Conservation (phyloP, 2,888 invertebrate genomes). For the Caenorhabditis becei region DNA sequence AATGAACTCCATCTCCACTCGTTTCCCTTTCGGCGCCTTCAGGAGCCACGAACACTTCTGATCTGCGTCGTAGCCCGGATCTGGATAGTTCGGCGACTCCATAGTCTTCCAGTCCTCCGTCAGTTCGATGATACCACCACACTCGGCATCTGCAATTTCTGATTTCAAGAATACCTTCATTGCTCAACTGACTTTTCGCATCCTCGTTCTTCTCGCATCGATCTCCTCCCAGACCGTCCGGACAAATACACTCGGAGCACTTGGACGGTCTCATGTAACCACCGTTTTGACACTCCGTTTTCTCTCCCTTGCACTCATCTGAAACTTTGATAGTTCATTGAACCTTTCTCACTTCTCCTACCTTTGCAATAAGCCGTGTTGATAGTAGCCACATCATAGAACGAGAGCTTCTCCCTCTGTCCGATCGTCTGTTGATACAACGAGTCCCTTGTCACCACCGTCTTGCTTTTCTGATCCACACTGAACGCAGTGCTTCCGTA, state of each 20-base stretch:
- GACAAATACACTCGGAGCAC: conserved; percentile 78
- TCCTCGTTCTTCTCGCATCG: conserved; percentile 73
- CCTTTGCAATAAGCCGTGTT: conserved; percentile 80
- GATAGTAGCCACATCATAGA: conserved; percentile 78
- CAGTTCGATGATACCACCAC: conserved; percentile 74
- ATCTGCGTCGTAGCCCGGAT: conserved; percentile 71
- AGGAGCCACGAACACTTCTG: conserved; percentile 80
- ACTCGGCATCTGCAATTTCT: conserved; percentile 74
- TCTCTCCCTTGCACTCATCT: conserved; percentile 64
- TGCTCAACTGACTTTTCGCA: conserved; percentile 70
- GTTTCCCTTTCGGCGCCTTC: conserved; percentile 58
- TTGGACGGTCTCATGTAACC: conserved; percentile 79
- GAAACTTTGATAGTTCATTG: conserved; percentile 10
- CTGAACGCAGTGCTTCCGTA: conserved; percentile 81
- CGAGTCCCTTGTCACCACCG: conserved; percentile 78
- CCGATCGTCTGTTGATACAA: conserved; percentile 81
- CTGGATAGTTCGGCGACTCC: conserved; percentile 70
- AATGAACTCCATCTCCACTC: conserved; percentile 78
- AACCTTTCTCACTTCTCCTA: conserved; percentile 30
- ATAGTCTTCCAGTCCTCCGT: conserved; percentile 63
- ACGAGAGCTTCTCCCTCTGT: conserved; percentile 79
- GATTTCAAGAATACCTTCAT: background rate
- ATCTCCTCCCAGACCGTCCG: conserved; percentile 77
- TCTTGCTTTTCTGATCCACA: conserved; percentile 76
- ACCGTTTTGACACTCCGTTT: conserved; percentile 75